Evolutionary conservation across 2,797 vertebrate species (phyloP).

Genomic region (Lemur catta): DNA sequence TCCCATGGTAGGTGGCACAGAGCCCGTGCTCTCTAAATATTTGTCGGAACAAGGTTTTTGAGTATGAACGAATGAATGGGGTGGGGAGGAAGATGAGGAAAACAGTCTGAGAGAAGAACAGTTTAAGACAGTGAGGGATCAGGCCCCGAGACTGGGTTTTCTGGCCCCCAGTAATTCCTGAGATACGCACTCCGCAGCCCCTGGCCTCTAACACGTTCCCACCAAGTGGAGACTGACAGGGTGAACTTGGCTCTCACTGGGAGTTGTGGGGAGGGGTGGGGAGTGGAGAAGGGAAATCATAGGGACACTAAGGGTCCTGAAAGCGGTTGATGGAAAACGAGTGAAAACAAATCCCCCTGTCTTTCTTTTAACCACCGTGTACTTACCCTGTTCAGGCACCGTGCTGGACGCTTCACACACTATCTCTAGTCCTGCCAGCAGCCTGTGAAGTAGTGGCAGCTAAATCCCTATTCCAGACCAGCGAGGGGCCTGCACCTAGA

Average conservation of each 20-base stretch:
- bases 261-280: not conserved
- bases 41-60: not conserved
- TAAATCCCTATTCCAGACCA: not conserved
- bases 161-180: not conserved
- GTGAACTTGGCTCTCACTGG: not conserved
- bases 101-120: not conserved
- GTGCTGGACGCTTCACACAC: not conserved
- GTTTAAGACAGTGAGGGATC: not conserved
- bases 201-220: not conserved
- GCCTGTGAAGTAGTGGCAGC: too few species aligned
- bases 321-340: not conserved
- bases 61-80: not conserved
- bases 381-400: not conserved
- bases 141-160: not conserved
- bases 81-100: not conserved
- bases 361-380: not conserved
- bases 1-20: not conserved
- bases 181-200: not conserved
- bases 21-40: not conserved
- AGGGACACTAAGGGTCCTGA: not conserved
- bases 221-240: not conserved
- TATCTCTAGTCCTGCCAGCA: not conserved
- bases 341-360: not conserved
- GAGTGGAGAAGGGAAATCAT: not conserved
- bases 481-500: not conserved